Conservation (phyloP, 1,140 invertebrate genomes). For the Brachionus asplanchnoidis region DNA sequence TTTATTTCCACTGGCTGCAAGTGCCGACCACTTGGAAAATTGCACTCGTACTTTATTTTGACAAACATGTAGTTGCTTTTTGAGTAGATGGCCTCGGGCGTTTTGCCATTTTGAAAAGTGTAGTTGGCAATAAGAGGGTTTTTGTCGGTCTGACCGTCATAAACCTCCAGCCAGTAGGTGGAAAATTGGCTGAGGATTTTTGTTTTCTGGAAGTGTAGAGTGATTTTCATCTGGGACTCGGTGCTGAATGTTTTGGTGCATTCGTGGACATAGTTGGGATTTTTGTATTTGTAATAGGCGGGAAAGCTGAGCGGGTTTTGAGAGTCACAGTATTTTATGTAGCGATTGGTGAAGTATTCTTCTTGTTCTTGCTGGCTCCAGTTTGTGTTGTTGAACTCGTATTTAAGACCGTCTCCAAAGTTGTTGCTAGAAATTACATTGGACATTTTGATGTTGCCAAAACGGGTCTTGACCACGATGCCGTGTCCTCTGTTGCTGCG, state of each 20-base stretch:
- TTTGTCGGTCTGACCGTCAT: slow-evolving; percentile 30
- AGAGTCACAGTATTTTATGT: slow-evolving; percentile 32
- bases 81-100: slow-evolving; percentile 20
- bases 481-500: slow-evolving; percentile 60
- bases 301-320: slow-evolving; percentile 31
- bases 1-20: not conserved
- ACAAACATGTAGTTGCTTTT: slow-evolving; percentile 31
- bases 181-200: not conserved
- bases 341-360: slow-evolving; percentile 1
- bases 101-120: slow-evolving; percentile 37
- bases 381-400: slow-evolving; percentile 31
- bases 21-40: not conserved
- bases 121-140: slow-evolving; percentile 13
- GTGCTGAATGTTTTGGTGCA: slow-evolving; percentile 22
- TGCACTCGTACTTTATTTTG: slow-evolving; percentile 24
- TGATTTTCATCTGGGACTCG: not conserved
- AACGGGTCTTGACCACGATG: slow-evolving; percentile 74
- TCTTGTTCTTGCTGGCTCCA: slow-evolving; percentile 37
- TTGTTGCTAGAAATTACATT: slow-evolving; percentile 81
- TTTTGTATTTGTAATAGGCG: slow-evolving; percentile 68
- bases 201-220: slow-evolving; percentile 40
- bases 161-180: slow-evolving; percentile 32
- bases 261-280: slow-evolving; percentile 61
- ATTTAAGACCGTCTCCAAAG: slow-evolving; percentile 74
- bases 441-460: slow-evolving; percentile 83